Evolutionary conservation across 1,140 invertebrate genomes (phyloP).

Genomic region (Agraylea sexmaculata): DNA sequence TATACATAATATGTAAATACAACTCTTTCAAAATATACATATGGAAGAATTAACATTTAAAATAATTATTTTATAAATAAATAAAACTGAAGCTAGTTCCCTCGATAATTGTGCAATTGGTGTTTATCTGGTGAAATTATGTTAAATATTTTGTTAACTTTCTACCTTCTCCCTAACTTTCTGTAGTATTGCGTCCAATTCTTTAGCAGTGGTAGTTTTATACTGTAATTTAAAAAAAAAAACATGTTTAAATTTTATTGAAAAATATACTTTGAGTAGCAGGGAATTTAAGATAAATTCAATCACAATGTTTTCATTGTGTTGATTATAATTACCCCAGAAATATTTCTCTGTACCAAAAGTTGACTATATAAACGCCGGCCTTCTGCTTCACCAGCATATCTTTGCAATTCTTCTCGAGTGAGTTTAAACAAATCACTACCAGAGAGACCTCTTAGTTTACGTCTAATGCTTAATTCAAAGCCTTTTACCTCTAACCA

Average conservation of each 20-base stretch:
- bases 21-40: no score
- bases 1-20: no score
- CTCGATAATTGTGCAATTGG: no score
- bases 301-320: not conserved
- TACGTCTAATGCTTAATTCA: conserved; percentile 46
- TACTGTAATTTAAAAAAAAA: conserved; percentile 38
- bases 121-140: no score
- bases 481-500: conserved; percentile 72
- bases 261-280: conserved; percentile 3
- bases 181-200: conserved; percentile 52
- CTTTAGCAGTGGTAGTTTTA: conserved; percentile 53
- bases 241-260: conserved; percentile 4
- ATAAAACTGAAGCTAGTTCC: no score
- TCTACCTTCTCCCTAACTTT: conserved; percentile 51
- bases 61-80: no score
- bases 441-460: conserved; percentile 53
- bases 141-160: not conserved
- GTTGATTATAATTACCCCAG: conserved; percentile 48
- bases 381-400: conserved; percentile 57
- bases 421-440: conserved; percentile 57
- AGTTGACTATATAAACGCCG: conserved; percentile 61
- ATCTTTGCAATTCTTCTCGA: conserved; percentile 50
- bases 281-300: conserved; percentile 3
- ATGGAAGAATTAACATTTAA: no score
- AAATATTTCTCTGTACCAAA: conserved; percentile 60